Conservation (phyloP, 1,140 invertebrate species). For the Calosoma granatense region DNA sequence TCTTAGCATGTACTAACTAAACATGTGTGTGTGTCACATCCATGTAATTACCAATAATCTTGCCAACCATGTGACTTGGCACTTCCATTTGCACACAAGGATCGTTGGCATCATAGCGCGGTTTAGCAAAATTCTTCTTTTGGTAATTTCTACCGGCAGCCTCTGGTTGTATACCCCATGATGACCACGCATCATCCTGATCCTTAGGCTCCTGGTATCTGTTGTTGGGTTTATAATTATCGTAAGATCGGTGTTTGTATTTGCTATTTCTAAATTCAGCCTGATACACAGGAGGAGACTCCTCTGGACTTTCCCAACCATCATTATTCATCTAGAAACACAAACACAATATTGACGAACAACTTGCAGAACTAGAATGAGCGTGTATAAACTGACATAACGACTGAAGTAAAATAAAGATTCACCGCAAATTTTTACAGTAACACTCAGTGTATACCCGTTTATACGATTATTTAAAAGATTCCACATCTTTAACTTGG, state of each 20-base stretch:
- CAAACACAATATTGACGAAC: too few relatives aligned
- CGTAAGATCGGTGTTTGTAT: not conserved
- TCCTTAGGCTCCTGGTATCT: not conserved
- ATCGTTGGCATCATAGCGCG: not conserved
- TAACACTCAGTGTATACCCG: too few relatives aligned
- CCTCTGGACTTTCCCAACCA: not conserved
- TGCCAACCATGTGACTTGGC: not conserved
- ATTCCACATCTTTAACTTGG: too few relatives aligned
- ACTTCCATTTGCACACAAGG: not conserved
- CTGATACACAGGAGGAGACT: not conserved
- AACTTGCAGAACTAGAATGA: too few relatives aligned
- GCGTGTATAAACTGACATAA: too few relatives aligned
- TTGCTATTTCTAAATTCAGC: not conserved
- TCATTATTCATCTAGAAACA: not conserved
- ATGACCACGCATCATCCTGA: not conserved
- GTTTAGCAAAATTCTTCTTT: not conserved
- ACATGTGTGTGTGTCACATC: not conserved
- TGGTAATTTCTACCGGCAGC: not conserved
- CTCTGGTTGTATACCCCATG: not conserved
- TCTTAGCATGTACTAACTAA: not conserved
- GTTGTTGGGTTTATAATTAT: not conserved
- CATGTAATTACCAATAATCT: constrained; percentile 9
- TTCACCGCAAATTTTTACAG: too few relatives aligned
- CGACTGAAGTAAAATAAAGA: too few relatives aligned
- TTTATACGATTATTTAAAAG: too few relatives aligned